Base-by-base conservation (phyloP, 2,797 vertebrate genomes). In the Scarus forsteni region DNA sequence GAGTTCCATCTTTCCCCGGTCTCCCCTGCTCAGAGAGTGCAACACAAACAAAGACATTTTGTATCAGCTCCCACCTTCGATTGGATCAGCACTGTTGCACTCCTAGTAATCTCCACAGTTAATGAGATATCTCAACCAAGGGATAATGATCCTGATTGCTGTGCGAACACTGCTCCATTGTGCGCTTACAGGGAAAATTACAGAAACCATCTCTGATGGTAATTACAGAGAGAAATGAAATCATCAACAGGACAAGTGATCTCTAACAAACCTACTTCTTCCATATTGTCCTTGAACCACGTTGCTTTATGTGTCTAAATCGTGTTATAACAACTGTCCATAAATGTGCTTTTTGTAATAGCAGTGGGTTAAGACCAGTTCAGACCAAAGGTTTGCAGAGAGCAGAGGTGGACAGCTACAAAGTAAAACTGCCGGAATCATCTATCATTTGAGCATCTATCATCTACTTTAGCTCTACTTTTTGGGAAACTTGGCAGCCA, bases 1-100 rank as follows among this genome's bases (percentile, higher is more conserved):
- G 96, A 88, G 96, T 94, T 87, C 98, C 98, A 91, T 98, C 97
- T 93, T 96, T 98, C 89, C 98, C 98, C 78, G 95, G 93, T 89
- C 94, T 92, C 75, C 98, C 98, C 98, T 99, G 92, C 81, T 83
- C 90, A 74, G 81, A 70, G 15, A 89, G 83, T 70, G 80, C 69
- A 92, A 89, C 85, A 91, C 78, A 93, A 91, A 92, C 88, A 90
- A 80, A 88, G 89, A 62, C 87, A 90, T 84, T 80, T 89, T 66
- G 81, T 85, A 87, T 91, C 87, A 88, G 85, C 86, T 78, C 78
- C 88, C 76, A 79, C 84, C 83, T 89, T 89, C 78, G 90, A 93
- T 88, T 91, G 89, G 91, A 92, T 90, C 87, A 86, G 90, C 88
- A 68, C 90, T 80, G 86, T 83, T 92, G 90, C 91, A 86, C 87